Evolutionary conservation across 2,888 invertebrate species (phyloP).

Genomic region (Tiliacea citrago): DNA sequence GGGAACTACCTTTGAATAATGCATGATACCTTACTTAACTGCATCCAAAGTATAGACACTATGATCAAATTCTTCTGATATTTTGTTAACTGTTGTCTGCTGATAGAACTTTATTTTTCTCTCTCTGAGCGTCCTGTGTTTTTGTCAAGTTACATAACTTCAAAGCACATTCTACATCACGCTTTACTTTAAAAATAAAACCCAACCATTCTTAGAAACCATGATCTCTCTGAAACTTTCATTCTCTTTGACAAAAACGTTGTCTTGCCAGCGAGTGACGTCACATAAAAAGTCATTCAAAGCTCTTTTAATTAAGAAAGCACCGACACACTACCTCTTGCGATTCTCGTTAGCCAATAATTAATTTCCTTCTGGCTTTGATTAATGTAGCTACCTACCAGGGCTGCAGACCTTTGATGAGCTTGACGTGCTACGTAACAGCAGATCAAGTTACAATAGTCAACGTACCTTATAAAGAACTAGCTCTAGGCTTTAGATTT

Average conservation of each 20-base stretch:
- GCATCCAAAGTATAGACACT: not conserved
- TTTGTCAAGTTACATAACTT: not conserved
- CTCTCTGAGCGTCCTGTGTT: not conserved
- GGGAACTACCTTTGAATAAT: not conserved
- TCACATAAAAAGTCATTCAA: conserved; percentile 42
- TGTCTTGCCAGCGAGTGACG: conserved; percentile 19
- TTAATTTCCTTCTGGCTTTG: conserved; percentile 51
- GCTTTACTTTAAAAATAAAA: not conserved
- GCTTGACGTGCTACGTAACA: not conserved
- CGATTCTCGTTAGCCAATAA: conserved; percentile 51
- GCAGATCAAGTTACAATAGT: conserved; percentile 23
- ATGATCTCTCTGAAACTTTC: conserved; percentile 19
- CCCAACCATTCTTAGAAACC: conserved; percentile 7
- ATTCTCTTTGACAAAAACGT: conserved; percentile 28
- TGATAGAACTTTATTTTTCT: not conserved
- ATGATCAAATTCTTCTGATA: not conserved
- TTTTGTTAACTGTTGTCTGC: not conserved
- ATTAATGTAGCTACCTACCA: conserved; percentile 45
- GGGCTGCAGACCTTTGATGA: conserved; percentile 16
- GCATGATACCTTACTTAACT: not conserved
- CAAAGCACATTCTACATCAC: not conserved
- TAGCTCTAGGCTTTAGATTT: not conserved
- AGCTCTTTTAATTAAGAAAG: conserved; percentile 55
- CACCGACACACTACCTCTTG: conserved; percentile 35
- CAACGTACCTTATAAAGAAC: not conserved